Percentiles rank a stretch among this genome's conserved stretches.
These are phyloP conservation scores for Canis aureus DNA, from an alignment of 2,113 vertebrate genomes.

Conservation along the genomic window DNA sequence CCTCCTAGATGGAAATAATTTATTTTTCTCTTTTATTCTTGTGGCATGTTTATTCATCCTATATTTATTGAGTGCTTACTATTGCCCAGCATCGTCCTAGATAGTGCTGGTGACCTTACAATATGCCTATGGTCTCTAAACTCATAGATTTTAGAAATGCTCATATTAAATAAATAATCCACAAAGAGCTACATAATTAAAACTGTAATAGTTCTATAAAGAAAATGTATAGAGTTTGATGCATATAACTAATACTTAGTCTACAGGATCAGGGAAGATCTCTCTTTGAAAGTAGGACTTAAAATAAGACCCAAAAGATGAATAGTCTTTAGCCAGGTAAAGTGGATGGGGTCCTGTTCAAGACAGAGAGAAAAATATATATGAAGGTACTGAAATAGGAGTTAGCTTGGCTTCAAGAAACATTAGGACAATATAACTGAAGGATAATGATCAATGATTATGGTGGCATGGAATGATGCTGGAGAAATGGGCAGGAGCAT, in stretches of 20 bases:
- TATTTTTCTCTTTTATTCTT: background rate
- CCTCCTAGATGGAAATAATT: background rate
- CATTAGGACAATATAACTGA: background rate
- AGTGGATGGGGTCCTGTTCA: background rate
- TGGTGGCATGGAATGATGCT: background rate
- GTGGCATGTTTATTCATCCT: background rate
- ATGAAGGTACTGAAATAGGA: background rate
- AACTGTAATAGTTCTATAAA: background rate
- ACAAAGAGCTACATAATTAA: conserved; percentile 8
- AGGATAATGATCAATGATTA: background rate
- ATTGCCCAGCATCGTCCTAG: background rate
- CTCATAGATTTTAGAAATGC: background rate
- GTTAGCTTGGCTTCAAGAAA: background rate
- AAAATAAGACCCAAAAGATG: background rate
- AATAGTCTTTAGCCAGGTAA: background rate
- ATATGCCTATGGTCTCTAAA: background rate
- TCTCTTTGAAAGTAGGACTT: background rate
- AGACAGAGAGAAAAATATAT: background rate
- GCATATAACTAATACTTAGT: background rate
- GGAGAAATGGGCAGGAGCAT: background rate
- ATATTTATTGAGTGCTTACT: conserved; percentile 7
- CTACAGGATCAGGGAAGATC: background rate
- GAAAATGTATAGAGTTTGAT: background rate
- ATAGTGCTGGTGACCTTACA: background rate
- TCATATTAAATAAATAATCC: background rate